Evolutionary conservation across 2,888 invertebrate species (phyloP), one percentile per base, ranked within the genome.

Genomic region (Apamea crenata): DNA sequence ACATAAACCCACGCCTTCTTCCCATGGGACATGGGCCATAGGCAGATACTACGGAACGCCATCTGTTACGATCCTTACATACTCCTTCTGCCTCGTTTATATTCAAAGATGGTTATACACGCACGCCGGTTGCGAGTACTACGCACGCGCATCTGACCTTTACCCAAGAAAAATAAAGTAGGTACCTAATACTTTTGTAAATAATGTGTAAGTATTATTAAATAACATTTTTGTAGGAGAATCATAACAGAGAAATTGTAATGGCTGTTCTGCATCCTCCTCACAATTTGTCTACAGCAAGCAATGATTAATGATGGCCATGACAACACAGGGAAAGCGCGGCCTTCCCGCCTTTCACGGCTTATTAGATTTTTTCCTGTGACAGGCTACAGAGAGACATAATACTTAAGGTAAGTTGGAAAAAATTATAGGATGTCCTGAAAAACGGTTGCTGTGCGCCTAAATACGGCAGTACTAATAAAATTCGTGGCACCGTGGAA

Each of bases 261-360:
- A 72, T 65, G 71, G n/a, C 71, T 68, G 50, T n/a, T 61, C 53
- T 71, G 67, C 77, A 68, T 75, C 56, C 53, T 36, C 25, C 32
- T 76, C 59, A 67, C 84, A 74, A 81, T 87, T 81, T 78, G 70
- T 81, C 74, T 77, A 70, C 70, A 81, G 78, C 78, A 63, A 81
- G 85, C 70, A 44, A 76, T 85, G 88, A 87, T 87, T 85, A 82
- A 86, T 82, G 74, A 71, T 50, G 56, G 29, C 68, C 65, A 75
- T 85, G 77, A 74, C 65, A 74, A 65, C 53, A 61, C 67, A 77
- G 63, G 47, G 53, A 68, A 73, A 66, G 16, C 44, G 25, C 59
- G 40, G 36, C 53, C 73, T 70, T 81, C 70, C 73, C 50, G 56
- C 50, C 44, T 70, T 81, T 53, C 74, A 80, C 44, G 59, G 70